Conservation (phyloP, 2,888 invertebrate species). For the Athalia cordata region DNA sequence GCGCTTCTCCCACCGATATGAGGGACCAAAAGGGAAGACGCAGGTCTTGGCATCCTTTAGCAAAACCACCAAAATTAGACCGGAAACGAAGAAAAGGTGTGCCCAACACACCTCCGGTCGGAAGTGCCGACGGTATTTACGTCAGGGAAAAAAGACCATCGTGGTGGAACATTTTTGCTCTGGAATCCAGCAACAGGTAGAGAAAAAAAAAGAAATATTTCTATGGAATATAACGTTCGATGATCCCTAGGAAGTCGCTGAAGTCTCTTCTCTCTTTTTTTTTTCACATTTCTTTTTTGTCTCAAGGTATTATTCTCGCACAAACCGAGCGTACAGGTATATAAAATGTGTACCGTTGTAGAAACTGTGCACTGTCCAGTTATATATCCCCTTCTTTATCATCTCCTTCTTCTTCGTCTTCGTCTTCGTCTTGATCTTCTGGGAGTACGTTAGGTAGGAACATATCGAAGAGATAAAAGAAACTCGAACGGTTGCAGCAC, state of each 20-base stretch:
- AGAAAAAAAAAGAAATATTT: neutral
- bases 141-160: slow-evolving; percentile 84
- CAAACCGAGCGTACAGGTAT: neutral
- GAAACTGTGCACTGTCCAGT: neutral
- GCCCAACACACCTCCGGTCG: slow-evolving; percentile 72
- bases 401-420: neutral
- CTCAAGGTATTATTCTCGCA: neutral
- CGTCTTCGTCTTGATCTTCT: neutral
- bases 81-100: slow-evolving; percentile 76
- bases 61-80: slow-evolving; percentile 65
- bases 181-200: slow-evolving; percentile 76
- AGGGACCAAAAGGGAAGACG: slow-evolving; percentile 77
- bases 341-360: slow-evolving; percentile 26
- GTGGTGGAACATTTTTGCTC: slow-evolving; percentile 93
- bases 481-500: slow-evolving; percentile 7
- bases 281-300: slow-evolving; percentile 1
- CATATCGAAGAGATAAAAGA: slow-evolving; percentile 21
- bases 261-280: neutral
- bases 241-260: neutral
- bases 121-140: slow-evolving; percentile 74
- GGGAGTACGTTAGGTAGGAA: neutral
- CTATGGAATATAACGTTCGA: neutral
- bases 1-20: slow-evolving; percentile 67
- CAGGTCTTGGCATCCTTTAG: slow-evolving; percentile 78
- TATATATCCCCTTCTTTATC: neutral